Percentiles rank a stretch among this genome's conserved stretches.
Conservation (phyloP, 2,888 invertebrate species). For the Lordiphosa fenestrarum region DNA sequence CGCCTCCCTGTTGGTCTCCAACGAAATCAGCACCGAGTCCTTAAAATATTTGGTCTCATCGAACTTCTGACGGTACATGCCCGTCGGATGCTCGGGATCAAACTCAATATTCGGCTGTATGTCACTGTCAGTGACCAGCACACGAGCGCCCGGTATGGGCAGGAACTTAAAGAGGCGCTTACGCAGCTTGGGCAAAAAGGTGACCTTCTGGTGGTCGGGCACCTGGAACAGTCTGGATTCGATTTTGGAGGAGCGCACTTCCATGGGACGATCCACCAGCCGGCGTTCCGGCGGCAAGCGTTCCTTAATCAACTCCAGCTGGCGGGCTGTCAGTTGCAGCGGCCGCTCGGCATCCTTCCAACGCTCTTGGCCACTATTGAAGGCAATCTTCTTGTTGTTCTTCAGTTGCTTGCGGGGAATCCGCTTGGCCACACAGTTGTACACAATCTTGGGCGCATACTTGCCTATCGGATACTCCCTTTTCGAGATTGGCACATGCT, state of each 20-base stretch:
- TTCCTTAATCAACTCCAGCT: slow-evolving; percentile 52
- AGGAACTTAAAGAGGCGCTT: slow-evolving; percentile 74
- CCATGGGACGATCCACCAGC: slow-evolving; percentile 56
- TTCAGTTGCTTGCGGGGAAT: slow-evolving; percentile 65
- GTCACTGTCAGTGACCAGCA: slow-evolving; percentile 67
- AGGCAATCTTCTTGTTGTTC: slow-evolving; percentile 76
- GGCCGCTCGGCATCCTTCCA: slow-evolving; percentile 62
- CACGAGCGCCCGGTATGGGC: slow-evolving; percentile 69
- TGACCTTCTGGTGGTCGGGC: slow-evolving; percentile 58
- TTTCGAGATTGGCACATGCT: slow-evolving; percentile 34
- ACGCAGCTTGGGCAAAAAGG: slow-evolving; percentile 58
- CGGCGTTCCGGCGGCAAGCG: slow-evolving; percentile 58
- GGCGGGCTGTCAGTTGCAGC: slow-evolving; percentile 41
- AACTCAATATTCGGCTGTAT: slow-evolving; percentile 49
- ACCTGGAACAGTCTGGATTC: slow-evolving; percentile 45
- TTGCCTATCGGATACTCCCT: slow-evolving; percentile 30
- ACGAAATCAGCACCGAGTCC: slow-evolving; percentile 33
- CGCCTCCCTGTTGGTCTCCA: slow-evolving; percentile 6
- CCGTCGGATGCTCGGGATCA: slow-evolving; percentile 49
- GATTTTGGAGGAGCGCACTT: slow-evolving; percentile 34
- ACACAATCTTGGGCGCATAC: slow-evolving; percentile 49
- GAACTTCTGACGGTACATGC: slow-evolving; percentile 42
- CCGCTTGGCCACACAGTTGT: slow-evolving; percentile 69
- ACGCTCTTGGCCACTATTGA: slow-evolving; percentile 74
- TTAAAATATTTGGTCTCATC: slow-evolving; percentile 41